These are phyloP conservation scores for Synodontis membranacea DNA, from an alignment of 2,113 vertebrate species.

Conservation along the genomic window DNA sequence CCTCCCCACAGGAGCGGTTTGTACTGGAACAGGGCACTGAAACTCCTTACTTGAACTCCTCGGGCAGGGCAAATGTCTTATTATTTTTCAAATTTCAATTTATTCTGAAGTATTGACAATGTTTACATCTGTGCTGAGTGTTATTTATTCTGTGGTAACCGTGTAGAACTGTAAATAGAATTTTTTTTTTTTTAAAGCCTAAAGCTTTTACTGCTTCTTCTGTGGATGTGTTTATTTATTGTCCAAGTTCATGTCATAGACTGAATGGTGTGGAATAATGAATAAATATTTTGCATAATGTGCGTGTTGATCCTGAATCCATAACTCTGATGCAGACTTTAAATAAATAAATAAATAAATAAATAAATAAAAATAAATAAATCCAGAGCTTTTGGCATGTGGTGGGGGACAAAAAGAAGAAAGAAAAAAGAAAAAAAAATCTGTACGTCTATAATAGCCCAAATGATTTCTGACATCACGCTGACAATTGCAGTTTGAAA, in stretches of 20 bases:
- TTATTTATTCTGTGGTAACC: slow-evolving; percentile 45
- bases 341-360: too few relatives aligned
- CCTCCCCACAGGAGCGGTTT: slow-evolving; percentile 48
- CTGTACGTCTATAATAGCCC: neutral
- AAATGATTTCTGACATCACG: neutral
- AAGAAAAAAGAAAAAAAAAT: neutral
- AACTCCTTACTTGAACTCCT: slow-evolving; percentile 50
- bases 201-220: slow-evolving; percentile 52
- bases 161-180: slow-evolving; percentile 46
- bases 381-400: neutral
- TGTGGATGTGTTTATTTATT: slow-evolving; percentile 64
- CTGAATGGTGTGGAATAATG: slow-evolving; percentile 54
- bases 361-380: too few relatives aligned
- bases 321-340: too few relatives aligned
- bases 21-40: slow-evolving; percentile 32
- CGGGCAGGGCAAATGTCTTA: slow-evolving; percentile 35
- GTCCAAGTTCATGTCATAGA: slow-evolving; percentile 52
- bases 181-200: slow-evolving; percentile 28
- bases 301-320: neutral
- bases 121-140: slow-evolving; percentile 55
- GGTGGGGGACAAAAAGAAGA: too few relatives aligned
- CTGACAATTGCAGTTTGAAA: neutral
- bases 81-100: slow-evolving; percentile 11
- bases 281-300: slow-evolving; percentile 71
- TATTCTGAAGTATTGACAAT: slow-evolving; percentile 34